Conservation (phyloP, 2,797 vertebrate species). For the Rhinoraja longicauda region DNA sequence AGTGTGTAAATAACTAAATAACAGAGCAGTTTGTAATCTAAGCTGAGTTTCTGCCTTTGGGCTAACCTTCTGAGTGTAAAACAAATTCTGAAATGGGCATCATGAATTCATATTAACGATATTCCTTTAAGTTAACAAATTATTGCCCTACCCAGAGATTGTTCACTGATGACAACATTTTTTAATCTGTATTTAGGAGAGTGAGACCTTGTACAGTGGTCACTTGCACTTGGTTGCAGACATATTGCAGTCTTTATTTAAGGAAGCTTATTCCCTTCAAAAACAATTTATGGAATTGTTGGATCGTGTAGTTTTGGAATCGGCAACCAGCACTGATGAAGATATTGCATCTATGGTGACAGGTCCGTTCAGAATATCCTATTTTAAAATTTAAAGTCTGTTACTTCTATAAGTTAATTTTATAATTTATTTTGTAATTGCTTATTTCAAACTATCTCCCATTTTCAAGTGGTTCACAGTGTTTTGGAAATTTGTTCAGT, state of each 20-base stretch:
- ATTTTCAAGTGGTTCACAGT: conserved; percentile 76
- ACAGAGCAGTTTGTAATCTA: not conserved
- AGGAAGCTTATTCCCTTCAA: conserved; percentile 83
- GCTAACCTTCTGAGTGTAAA: not conserved
- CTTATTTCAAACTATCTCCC: not conserved
- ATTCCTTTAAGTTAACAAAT: not conserved
- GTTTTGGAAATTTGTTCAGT: conserved; percentile 81
- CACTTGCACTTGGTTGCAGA: conserved; percentile 79
- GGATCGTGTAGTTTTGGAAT: conserved; percentile 66
- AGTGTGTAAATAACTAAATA: not conserved
- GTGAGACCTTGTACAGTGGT: conserved; percentile 80
- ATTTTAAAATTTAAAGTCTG: not conserved
- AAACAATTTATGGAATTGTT: conserved; percentile 81
- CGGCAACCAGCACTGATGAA: conserved; percentile 55
- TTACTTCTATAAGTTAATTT: not conserved
- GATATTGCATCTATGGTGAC: conserved; percentile 67
- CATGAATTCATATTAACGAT: not conserved
- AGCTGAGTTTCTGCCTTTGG: not conserved
- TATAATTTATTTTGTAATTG: too few relatives aligned
- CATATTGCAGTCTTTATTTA: conserved; percentile 83
- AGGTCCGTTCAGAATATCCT: conserved; percentile 55
- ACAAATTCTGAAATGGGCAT: not conserved
- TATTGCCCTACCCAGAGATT: not conserved
- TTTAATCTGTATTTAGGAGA: conserved; percentile 63
- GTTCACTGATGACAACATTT: conserved; percentile 35